These are phyloP conservation scores for Apocrypta bakeri DNA, from an alignment of 1,140 invertebrate species.

Conservation along the genomic window DNA sequence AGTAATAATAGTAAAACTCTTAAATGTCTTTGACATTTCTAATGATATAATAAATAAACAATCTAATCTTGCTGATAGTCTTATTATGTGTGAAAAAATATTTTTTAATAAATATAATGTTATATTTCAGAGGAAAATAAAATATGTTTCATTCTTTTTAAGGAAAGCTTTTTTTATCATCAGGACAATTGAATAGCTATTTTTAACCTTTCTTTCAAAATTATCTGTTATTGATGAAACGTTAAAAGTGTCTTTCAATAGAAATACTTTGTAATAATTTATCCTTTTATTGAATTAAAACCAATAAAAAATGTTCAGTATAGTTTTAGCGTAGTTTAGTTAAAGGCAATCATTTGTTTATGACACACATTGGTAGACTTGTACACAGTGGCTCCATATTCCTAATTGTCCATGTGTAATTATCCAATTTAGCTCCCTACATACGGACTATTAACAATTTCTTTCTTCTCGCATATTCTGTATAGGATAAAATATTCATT, in stretches of 20 bases:
- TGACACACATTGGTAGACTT: background rate
- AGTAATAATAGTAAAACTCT: background rate
- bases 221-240: background rate
- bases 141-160: no score
- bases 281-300: background rate
- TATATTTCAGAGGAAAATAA: background rate
- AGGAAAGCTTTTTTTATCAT: background rate
- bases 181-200: background rate
- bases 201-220: background rate
- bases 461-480: conserved; percentile 6
- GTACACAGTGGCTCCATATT: background rate
- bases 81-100: background rate
- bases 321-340: background rate
- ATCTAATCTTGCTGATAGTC: background rate
- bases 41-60: background rate
- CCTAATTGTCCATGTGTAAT: conserved; percentile 30
- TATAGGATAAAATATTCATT: background rate
- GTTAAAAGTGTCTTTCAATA: background rate
- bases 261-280: background rate
- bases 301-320: background rate
- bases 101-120: background rate
- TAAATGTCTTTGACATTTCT: background rate
- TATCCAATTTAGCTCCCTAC: conserved; percentile 17
- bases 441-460: background rate
- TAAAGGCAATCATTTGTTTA: background rate